These are phyloP conservation scores for Sanderia malayensis DNA, from an alignment of 30 jellyfish, hydroid and myxozoan genomes.

Conservation along the genomic window DNA sequence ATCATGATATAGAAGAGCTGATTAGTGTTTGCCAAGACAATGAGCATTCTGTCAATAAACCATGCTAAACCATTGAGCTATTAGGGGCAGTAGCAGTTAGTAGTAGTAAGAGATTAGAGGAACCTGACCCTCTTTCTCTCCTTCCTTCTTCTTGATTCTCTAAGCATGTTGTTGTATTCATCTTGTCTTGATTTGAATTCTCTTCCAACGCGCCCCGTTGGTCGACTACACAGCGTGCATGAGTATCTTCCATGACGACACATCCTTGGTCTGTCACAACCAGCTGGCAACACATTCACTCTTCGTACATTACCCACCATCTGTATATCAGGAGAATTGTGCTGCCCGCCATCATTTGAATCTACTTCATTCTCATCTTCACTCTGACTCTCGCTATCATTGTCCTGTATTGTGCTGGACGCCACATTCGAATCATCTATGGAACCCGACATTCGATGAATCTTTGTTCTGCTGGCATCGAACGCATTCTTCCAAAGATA, in stretches of 20 bases:
- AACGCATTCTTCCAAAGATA: too few relatives aligned
- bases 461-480: too few relatives aligned
- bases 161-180: not conserved
- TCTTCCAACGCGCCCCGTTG: slow-evolving; percentile 20
- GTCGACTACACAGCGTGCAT: slow-evolving; percentile 17
- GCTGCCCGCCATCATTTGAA: not conserved
- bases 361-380: not conserved
- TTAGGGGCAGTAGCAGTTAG: too few relatives aligned
- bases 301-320: slow-evolving; percentile 9
- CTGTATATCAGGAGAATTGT: not conserved
- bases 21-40: too few relatives aligned
- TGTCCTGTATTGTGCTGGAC: too few relatives aligned
- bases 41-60: too few relatives aligned
- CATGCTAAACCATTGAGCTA: too few relatives aligned
- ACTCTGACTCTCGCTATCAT: not conserved
- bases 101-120: too few relatives aligned
- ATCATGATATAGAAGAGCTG: too few relatives aligned
- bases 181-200: slow-evolving; percentile 15
- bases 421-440: too few relatives aligned
- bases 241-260: slow-evolving; percentile 9
- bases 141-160: not conserved
- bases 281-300: slow-evolving; percentile 9
- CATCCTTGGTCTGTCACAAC: not conserved
- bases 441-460: too few relatives aligned
- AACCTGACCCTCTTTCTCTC: not conserved